Base-by-base conservation (phyloP, 2,888 invertebrate species). In the Phlogophora meticulosa region DNA sequence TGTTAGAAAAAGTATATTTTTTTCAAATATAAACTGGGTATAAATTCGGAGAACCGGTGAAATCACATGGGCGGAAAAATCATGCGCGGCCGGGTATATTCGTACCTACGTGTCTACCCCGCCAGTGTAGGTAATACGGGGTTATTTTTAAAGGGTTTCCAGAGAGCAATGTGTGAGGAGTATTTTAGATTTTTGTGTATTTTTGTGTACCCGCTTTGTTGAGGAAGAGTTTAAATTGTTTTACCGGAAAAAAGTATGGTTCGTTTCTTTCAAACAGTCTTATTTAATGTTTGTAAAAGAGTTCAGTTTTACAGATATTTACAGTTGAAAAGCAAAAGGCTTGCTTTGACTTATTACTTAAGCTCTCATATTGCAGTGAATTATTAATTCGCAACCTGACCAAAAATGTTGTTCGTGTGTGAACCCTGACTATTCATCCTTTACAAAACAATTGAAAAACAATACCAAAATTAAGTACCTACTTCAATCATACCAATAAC, bases 1-100 rank as follows among this genome's bases (percentile, higher is more conserved):
- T 63, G 77, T 79, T 82, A 80, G 80, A 80, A 79, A 81, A 76
- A 81, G 77, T 28, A 74, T 75, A 71, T 71, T 78, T 74, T n/a
- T 84, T 84, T 77, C 78, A 74, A 79, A 84, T 76, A 80, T 76
- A 77, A 76, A 72, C 73, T 28, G 76, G 74, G 70, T 73, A 75
- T 76, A 72, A 79, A 76, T 76, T 64, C 61, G 77, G 60, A 70
- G 72, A 57, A 48, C 78, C 71, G 48, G 68, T 60, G 62, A 65
- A 68, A 57, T 72, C 83, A 83, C 75, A 63, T 55, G 62, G 53
- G 81, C 84, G 86, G 80, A 80, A 83, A 86, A 84, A 84, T 84
- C 85, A 83, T 81, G 80, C 79, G 67, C 81, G 76, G 66, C 64
- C 76, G 73, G 69, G 77, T 72, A 67, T 72, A 49, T 52, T 38